phyloP scores from a whole-genome alignment of 1,140 invertebrate genomes.

The Drosophila punjabiensis region DNA sequence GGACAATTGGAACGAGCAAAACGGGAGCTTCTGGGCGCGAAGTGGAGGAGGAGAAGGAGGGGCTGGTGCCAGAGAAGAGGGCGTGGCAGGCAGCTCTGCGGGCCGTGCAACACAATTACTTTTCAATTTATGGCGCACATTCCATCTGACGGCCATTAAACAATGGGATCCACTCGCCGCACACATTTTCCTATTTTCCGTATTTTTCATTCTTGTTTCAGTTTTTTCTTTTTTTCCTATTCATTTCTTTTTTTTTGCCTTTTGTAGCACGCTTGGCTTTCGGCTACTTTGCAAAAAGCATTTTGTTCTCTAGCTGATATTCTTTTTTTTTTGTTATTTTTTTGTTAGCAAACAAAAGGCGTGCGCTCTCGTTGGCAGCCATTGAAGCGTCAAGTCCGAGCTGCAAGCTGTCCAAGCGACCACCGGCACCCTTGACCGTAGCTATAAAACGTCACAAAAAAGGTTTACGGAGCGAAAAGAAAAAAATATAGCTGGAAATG shows the following conservation, averaged over 20 bases:
- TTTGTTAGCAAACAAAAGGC: constrained; percentile 71
- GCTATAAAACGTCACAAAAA: constrained; percentile 64
- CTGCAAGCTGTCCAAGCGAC: constrained; percentile 68
- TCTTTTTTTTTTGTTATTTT: constrained; percentile 23
- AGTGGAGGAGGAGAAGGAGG: neutral
- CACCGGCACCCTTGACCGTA: constrained; percentile 77
- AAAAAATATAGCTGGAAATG: neutral
- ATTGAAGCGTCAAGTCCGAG: constrained; percentile 79
- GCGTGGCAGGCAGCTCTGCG: constrained; percentile 19
- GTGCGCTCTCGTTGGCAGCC: constrained; percentile 75
- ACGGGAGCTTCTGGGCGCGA: neutral
- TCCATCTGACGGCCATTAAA: constrained; percentile 82
- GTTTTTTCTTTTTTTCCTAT: constrained; percentile 25
- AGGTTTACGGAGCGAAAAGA: constrained; percentile 11
- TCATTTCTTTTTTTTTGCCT: constrained; percentile 18
- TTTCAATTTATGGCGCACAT: constrained; percentile 83
- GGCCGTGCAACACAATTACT: constrained; percentile 77
- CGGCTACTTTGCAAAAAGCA: constrained; percentile 80
- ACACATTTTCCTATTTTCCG: constrained; percentile 76
- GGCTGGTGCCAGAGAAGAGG: constrained; percentile 11
- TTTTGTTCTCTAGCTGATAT: constrained; percentile 58
- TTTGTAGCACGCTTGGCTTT: constrained; percentile 60
- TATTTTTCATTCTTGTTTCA: constrained; percentile 68
- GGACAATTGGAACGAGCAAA: constrained; percentile 55
- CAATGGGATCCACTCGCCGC: constrained; percentile 68